Conservation (phyloP, 1,140 invertebrate genomes). For the Philopotamus ludificatus region DNA sequence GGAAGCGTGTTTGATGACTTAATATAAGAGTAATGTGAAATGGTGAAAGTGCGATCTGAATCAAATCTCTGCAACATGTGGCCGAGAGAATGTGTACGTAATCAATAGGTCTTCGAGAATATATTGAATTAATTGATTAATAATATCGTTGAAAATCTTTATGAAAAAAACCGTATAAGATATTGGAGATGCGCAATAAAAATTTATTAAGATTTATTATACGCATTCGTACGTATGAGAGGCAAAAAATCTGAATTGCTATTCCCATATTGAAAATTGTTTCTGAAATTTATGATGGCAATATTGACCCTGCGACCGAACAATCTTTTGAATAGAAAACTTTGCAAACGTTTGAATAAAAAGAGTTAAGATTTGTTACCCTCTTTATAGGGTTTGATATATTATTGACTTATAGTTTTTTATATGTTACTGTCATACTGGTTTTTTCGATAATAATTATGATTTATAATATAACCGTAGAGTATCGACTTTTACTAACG, state of each 20-base stretch:
- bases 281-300: constrained; percentile 24
- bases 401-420: constrained; percentile 18
- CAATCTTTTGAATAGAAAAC: constrained; percentile 7
- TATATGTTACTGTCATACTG: too few species aligned
- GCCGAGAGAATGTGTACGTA: background rate
- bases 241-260: too few species aligned
- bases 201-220: too few species aligned
- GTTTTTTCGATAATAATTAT: too few species aligned
- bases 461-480: too few species aligned
- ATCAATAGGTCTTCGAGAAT: background rate
- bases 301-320: constrained; percentile 21
- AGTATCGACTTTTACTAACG: too few species aligned
- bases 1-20: constrained; percentile 3
- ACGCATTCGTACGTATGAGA: too few species aligned
- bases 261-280: too few species aligned
- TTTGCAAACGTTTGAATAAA: constrained; percentile 20
- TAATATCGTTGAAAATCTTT: too few species aligned
- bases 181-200: too few species aligned
- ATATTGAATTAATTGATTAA: too few species aligned
- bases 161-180: too few species aligned
- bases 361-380: constrained; percentile 20
- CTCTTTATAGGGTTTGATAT: constrained; percentile 22
- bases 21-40: background rate
- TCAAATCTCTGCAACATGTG: background rate
- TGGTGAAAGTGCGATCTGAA: background rate